Evolutionary conservation across 1,140 invertebrate species (phyloP), one percentile per base, ranked within the genome.

Genomic region (Doryteuthis pealeii): DNA sequence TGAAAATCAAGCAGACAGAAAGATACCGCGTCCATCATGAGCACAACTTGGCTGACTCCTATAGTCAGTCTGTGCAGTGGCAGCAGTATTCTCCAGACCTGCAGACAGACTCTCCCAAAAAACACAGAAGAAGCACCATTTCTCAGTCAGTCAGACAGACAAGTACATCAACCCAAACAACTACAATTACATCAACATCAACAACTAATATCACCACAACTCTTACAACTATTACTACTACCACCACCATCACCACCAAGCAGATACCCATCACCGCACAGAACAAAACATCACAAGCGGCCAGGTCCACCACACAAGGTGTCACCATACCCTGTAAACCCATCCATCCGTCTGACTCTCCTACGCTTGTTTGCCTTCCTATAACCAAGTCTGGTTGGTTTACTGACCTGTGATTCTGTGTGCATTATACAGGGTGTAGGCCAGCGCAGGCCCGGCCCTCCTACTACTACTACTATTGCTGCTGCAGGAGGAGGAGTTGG

Each of bases 351-450:
- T 62, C 54, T 62, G 54, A 62, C 54, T 62, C 54, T 62, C 54
- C 54, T 62, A 62, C 54, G 54, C 54, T 62, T 15, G 54, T 62
- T 62, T 62, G 54, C 54, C 54, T 62, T 62, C 54, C 54, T 62
- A 12, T 28, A 62, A 62, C 54, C 54, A 62, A 62, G 54, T 62
- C 54, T 62, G 54, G 54, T 62, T 62, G 26, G 54, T 68, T 68
- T 32, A 68, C 66, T 68, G 66, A 68, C 32, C 30, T 33, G 30
- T 68, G 66, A 68, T 68, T 68, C 66, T 68, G 66, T 68, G 66
- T 68, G 66, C 66, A 68, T 68, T 68, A 68, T 68, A 68, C 66
- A 68, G 66, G 66, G 66, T 68, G 54, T 62, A 62, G 54, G 54
- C 54, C 54, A 62, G 54, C 26, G 54, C 54, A 62, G 54, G 54